These are phyloP conservation scores for Macrotrachela quadricornifera DNA, from an alignment of 1,140 invertebrate species.

Conservation along the genomic window DNA sequence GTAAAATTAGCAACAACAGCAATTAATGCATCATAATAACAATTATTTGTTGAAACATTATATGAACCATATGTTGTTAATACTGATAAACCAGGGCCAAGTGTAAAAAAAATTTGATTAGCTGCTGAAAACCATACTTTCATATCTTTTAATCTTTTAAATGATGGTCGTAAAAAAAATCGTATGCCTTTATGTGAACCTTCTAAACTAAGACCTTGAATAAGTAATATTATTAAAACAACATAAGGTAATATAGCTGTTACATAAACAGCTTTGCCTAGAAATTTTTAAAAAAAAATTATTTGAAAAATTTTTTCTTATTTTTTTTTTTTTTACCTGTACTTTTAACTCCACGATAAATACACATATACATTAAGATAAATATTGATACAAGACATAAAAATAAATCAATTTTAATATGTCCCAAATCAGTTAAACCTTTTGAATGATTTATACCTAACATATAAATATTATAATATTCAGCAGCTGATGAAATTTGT, in stretches of 20 bases:
- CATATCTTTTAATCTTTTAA: slow-evolving; percentile 3
- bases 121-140: slow-evolving; percentile 90
- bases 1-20: background rate
- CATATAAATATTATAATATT: slow-evolving; percentile 6
- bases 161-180: slow-evolving; percentile 3
- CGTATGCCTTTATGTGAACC: background rate
- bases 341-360: slow-evolving; percentile 6
- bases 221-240: slow-evolving; percentile 1
- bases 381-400: slow-evolving; percentile 2
- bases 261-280: background rate
- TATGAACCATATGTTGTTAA: slow-evolving; percentile 27
- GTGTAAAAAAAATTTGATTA: slow-evolving; percentile 88
- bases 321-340: slow-evolving; percentile 21
- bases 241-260: slow-evolving; percentile 8
- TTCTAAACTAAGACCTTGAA: background rate
- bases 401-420: background rate
- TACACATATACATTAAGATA: slow-evolving; percentile 5
- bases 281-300: too few species aligned
- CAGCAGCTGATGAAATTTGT: background rate
- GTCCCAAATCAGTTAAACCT: slow-evolving; percentile 2
- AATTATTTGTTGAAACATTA: slow-evolving; percentile 1
- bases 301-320: too few species aligned
- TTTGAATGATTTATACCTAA: slow-evolving; percentile 3
- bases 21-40: slow-evolving; percentile 4
- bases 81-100: slow-evolving; percentile 87